Base-by-base conservation (phyloP, 1,140 invertebrate species). In the Papilio polyxenes region DNA sequence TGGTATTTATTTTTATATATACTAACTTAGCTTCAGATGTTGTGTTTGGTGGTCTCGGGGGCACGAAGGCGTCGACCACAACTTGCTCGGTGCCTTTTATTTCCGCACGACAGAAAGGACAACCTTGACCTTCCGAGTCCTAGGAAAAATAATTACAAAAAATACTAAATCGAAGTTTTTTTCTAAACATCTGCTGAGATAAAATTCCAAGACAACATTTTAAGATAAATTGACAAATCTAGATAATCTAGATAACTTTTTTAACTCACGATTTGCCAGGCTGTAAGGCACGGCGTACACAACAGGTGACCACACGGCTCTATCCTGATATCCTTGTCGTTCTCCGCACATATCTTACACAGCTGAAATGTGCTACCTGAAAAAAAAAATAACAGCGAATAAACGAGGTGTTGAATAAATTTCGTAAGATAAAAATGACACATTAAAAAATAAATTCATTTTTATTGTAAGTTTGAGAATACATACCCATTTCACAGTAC, bases 341-440 rank as follows among this genome's bases (percentile, higher is more conserved):
- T 99, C 94, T 99, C 99, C 1, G 99, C 99, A 95, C 99, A 99
- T 84, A 99, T 99, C 96, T 99, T 99, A 95, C 99, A 99, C 86
- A 99, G 94, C 91, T 99, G 99, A 95, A 99, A 99, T 83, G 99
- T 99, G 90, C 98, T 99, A 77, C 95, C 95, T 96, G 91, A 4
- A 92, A 94, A n/a, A n/a, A n/a, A 78, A 23, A 53, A 77, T 15
- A 5, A 44, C 40, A 44, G 40, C 4, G 40, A 44, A 44, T 44
- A 7, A 44, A 44, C 40, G 40, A 44, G 40, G n/a, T n/a, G n/a
- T n/a, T n/a, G n/a, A n/a, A n/a, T n/a, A n/a, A n/a, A n/a, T n/a
- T n/a, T n/a, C n/a, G n/a, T 44, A 44, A 44, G 23, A 31, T 31
- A 31, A 31, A 44, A 44, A 44, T 44, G 1, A 44, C 40, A 44